Evolutionary conservation across 2,888 invertebrate genomes (phyloP).

Genomic region (Philhelius pedissequus): DNA sequence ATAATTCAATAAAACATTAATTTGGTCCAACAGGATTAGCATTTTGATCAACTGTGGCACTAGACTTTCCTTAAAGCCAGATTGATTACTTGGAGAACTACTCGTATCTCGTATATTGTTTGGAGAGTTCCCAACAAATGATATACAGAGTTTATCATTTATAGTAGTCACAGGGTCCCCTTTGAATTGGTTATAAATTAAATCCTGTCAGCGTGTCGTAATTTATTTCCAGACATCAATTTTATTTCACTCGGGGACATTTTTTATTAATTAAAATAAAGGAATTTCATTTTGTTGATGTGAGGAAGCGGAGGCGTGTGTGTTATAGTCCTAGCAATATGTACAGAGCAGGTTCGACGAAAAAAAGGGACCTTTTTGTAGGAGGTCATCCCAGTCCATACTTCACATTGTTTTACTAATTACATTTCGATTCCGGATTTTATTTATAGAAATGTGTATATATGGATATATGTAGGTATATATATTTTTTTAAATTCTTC

Average conservation of each 20-base stretch:
- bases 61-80: background rate
- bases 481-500: background rate
- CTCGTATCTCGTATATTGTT: no score
- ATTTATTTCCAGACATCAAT: slow-evolving; percentile 68
- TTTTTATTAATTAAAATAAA: slow-evolving; percentile 68
- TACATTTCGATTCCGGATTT: slow-evolving; percentile 59
- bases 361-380: background rate
- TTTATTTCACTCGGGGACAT: slow-evolving; percentile 65
- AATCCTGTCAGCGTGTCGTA: slow-evolving; percentile 65
- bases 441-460: background rate
- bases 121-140: background rate
- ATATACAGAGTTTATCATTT: background rate
- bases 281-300: slow-evolving; percentile 62
- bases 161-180: background rate
- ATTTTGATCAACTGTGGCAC: background rate
- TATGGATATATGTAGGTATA: background rate
- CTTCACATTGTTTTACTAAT: slow-evolving; percentile 64
- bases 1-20: background rate
- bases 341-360: background rate
- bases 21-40: background rate
- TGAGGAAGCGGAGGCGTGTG: background rate
- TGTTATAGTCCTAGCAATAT: background rate
- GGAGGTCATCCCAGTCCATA: slow-evolving; percentile 27
- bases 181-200: slow-evolving; percentile 67
- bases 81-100: background rate